Evolutionary conservation across 2,888 invertebrate species (phyloP), one percentile per base, ranked within the genome.

Genomic region (Trichopria drosophilae): DNA sequence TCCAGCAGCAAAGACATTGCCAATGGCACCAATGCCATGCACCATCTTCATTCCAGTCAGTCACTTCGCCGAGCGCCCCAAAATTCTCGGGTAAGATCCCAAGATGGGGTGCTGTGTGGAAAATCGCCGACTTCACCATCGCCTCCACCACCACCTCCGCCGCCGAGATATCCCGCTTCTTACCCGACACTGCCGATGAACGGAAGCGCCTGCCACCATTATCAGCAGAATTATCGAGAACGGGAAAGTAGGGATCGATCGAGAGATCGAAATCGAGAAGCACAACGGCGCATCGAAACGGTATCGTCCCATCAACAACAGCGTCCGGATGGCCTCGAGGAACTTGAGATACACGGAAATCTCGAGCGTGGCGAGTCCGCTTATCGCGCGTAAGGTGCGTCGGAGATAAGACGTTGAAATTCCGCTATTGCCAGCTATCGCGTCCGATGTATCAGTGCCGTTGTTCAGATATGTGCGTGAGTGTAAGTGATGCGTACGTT

Each of bases 151-250:
- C 58, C 58, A 2, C 64, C 68, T 13, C 43, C 70, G 0, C 71
- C 72, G 5, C 61, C 71, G 3, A 62, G 71, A 24, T 67, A 64
- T 18, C 59, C 58, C 46, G 68, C 67, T 12, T 62, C 64, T 12
- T 74, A 74, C 34, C 73, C 74, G 6, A 75, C 74, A 2, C 57
- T 74, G 53, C 71, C 74, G 18, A 64, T 71, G 23, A 73, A 73
- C 57, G 69, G 72, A 57, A 67, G 59, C 15, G 51, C 64, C 16
- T 65, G 68, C 39, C 71, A 72, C 47, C 63, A 67, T 29, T 69
- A 72, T 48, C 69, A 70, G 34, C 1, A 59, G 60, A 10, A 44
- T 31, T 3, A 7, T 34, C 1, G 31, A 40, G 4, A 39, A 45
- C 46, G 46, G n/a, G n/a, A n/a, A n/a, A n/a, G 47, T 22, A 32